Base-by-base conservation (phyloP, 2,888 invertebrate species). In the Silvanus unidentatus region DNA sequence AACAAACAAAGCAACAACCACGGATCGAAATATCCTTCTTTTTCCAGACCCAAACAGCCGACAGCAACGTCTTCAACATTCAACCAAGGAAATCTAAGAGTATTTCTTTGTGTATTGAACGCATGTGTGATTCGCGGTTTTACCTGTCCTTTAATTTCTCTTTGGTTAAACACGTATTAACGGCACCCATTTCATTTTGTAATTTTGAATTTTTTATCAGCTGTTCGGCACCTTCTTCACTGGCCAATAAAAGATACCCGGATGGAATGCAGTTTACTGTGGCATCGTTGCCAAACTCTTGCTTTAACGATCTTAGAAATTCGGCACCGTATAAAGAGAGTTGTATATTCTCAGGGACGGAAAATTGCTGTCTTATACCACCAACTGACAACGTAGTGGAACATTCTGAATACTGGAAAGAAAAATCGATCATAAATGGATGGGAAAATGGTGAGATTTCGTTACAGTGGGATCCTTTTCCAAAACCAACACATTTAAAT, bases 21-120 rank as follows among this genome's bases (percentile, higher is more conserved):
- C 0, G 97, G 86, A 74, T 98, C 94, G 71, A 98, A 94, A 79
- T 89, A 89, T 15, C 99, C 99, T 75, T 98, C 97, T 57, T 87
- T 86, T 66, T 91, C 86, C 5, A 86, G 60, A 0, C 93, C 93
- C 57, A 83, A 78, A 57, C 88, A 86, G 14, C 84, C 92, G 27
- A 89, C 62, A 51, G 80, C 86, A 22, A 99, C 77, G 55, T 84
- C 93, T 30, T 86, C 80, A 1, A 84, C 82, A 64, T 90, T 90
- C 43, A 99, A 69, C 93, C 96, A 99, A 1, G 98, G 97, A 74
- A 88, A 99, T 64, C 78, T 83, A 43, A 35, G 39, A 46, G 38
- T 35, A 37, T 32, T 2, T 11, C 44, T 22, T 15, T 3, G 11
- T 40, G n/a, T 10, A 27, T 39, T 39, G 28, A 28, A 10, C 28